Percentiles rank a stretch among this genome's conserved stretches.
These are phyloP conservation scores for Nannoperca australis DNA, from an alignment of 2,797 vertebrate genomes.

Conservation along the genomic window DNA sequence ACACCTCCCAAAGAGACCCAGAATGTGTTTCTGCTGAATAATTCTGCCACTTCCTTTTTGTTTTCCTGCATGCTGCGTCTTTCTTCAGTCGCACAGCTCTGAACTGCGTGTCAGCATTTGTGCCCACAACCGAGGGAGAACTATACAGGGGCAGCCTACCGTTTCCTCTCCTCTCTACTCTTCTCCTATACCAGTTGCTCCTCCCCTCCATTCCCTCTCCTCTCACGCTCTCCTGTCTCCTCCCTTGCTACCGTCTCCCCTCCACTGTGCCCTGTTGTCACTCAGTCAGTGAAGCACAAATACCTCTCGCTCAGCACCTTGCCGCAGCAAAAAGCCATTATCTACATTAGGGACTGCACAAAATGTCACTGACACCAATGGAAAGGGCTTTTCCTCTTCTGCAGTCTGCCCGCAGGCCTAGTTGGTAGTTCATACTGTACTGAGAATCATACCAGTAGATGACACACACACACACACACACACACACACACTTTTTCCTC, in stretches of 20 bases:
- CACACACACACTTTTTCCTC: not conserved
- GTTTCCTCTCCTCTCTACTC: not conserved
- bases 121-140: conserved; percentile 19
- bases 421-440: conserved; percentile 35
- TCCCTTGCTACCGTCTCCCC: conserved; percentile 3
- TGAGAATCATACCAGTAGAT: conserved; percentile 22
- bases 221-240: conserved; percentile 11
- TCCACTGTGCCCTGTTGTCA: conserved; percentile 36
- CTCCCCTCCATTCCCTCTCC: conserved; percentile 17
- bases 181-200: not conserved
- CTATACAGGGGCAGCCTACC: not conserved
- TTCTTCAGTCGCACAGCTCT: conserved; percentile 30
- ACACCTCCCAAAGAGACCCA: not conserved
- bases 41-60: conserved; percentile 33
- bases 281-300: conserved; percentile 62
- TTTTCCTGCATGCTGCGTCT: conserved; percentile 17
- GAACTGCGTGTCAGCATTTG: conserved; percentile 3
- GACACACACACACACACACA: not conserved
- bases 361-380: conserved; percentile 53
- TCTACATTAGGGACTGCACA: conserved; percentile 54
- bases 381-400: conserved; percentile 50
- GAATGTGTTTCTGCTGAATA: conserved; percentile 6
- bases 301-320: conserved; percentile 49
- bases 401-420: conserved; percentile 35
- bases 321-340: conserved; percentile 60